Percentiles rank a stretch among this genome's conserved stretches.
phyloP scores from a whole-genome alignment of 2,797 vertebrate genomes.

The Pagetopsis macropterus region DNA sequence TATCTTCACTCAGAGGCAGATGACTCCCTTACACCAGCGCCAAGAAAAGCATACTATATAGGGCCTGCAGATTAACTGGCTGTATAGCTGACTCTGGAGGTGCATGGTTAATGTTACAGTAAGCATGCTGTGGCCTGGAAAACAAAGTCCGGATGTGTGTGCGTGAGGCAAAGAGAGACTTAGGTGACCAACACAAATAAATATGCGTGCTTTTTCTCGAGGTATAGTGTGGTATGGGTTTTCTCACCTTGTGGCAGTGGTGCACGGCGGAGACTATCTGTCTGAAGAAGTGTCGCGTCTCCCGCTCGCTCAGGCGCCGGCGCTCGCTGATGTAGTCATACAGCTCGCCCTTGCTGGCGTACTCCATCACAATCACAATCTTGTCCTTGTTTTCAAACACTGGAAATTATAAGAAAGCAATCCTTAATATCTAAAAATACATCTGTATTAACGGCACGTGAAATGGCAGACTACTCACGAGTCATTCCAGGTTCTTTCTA shows the following conservation, averaged over 20 bases:
- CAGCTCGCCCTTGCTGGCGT: slow-evolving; percentile 96
- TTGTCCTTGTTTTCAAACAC: slow-evolving; percentile 99
- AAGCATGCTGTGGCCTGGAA: slow-evolving; percentile 34
- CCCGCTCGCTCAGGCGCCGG: slow-evolving; percentile 91
- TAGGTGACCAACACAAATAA: background rate
- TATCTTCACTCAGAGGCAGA: slow-evolving; percentile 76
- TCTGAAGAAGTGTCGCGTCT: slow-evolving; percentile 97
- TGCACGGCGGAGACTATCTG: slow-evolving; percentile 98
- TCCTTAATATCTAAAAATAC: slow-evolving; percentile 29
- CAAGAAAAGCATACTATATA: slow-evolving; percentile 73
- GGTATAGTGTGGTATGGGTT: background rate
- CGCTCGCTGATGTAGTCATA: slow-evolving; percentile 99
- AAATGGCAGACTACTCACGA: slow-evolving; percentile 14
- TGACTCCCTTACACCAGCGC: slow-evolving; percentile 69
- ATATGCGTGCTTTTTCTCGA: slow-evolving; percentile 10
- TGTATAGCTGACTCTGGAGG: slow-evolving; percentile 41
- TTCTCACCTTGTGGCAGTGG: slow-evolving; percentile 96
- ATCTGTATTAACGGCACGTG: background rate
- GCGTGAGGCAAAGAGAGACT: slow-evolving; percentile 7
- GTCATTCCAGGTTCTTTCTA: slow-evolving; percentile 14
- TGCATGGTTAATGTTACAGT: slow-evolving; percentile 63
- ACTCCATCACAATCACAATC: slow-evolving; percentile 99
- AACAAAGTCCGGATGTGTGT: slow-evolving; percentile 41
- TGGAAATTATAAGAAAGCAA: slow-evolving; percentile 70
- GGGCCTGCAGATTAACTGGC: slow-evolving; percentile 63